Percentiles rank a stretch among this genome's conserved stretches.
Conservation (phyloP, 2,888 invertebrate species). For the Chrysodeixis includens region DNA sequence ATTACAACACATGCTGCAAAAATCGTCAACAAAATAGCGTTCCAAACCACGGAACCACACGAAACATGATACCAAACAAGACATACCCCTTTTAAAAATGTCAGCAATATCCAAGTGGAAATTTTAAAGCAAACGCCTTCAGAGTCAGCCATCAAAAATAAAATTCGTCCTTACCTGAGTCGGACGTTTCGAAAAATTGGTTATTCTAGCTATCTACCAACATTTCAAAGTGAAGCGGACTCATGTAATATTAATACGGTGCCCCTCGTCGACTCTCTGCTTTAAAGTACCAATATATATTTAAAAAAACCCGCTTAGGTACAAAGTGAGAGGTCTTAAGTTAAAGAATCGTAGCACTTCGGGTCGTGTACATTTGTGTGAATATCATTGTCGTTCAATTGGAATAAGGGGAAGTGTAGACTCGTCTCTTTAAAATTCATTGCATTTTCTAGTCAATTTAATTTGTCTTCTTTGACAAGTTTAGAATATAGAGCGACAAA, state of each 20-base stretch:
- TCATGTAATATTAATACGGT: constrained; percentile 73
- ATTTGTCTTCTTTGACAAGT: neutral
- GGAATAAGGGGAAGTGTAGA: neutral
- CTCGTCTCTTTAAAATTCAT: neutral
- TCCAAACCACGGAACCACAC: constrained; percentile 18
- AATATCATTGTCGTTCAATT: constrained; percentile 21
- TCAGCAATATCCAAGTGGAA: constrained; percentile 44
- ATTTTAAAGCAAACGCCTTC: constrained; percentile 48
- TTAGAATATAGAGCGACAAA: no score
- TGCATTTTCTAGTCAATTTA: neutral
- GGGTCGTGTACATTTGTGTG: constrained; percentile 26
- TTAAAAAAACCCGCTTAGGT: constrained; percentile 61
- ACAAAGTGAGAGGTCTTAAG: constrained; percentile 45
- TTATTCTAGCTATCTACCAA: constrained; percentile 64
- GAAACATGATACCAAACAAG: constrained; percentile 31
- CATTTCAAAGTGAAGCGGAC: constrained; percentile 52
- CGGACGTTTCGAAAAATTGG: constrained; percentile 69
- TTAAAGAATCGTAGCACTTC: constrained; percentile 54
- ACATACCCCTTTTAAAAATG: constrained; percentile 41
- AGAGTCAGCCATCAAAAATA: constrained; percentile 54
- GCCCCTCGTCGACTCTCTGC: constrained; percentile 56
- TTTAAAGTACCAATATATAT: constrained; percentile 71
- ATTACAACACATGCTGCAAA: no score
- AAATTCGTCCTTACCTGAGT: constrained; percentile 59
- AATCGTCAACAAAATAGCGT: constrained; percentile 12